phyloP scores from a whole-genome alignment of 2,113 vertebrate species.

The Pterocles orientalis region DNA sequence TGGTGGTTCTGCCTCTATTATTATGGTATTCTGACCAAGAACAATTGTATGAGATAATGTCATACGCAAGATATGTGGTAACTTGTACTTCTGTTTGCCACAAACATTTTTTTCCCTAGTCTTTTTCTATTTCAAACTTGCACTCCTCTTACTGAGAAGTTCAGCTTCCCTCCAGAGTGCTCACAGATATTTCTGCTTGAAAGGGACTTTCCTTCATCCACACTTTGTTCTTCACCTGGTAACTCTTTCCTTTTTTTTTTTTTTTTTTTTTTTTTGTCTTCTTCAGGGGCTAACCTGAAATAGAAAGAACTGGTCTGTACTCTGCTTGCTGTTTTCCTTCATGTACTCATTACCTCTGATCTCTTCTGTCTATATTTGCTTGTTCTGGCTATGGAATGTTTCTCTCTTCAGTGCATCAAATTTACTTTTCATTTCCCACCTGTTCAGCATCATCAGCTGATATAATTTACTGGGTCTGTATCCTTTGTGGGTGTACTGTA shows the following conservation, averaged over 20 bases:
- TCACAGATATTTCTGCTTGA: background rate
- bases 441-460: background rate
- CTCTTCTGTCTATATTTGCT: background rate
- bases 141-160: background rate
- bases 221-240: background rate
- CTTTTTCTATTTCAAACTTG: background rate
- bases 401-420: background rate
- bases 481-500: background rate
- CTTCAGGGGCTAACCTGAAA: background rate
- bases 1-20: background rate
- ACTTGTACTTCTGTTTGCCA: background rate
- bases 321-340: background rate
- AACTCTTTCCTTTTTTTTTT: background rate
- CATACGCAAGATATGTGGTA: background rate
- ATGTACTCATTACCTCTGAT: background rate
- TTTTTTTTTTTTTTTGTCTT: background rate
- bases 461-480: background rate
- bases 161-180: background rate
- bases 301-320: background rate
- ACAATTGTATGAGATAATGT: background rate
- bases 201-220: background rate
- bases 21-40: background rate
- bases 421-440: background rate
- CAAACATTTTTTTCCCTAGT: background rate
- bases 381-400: background rate